Evolutionary conservation across 2,113 vertebrate genomes (phyloP), one percentile per base, ranked within the genome.

Genomic region (Pao palembangensis): DNA sequence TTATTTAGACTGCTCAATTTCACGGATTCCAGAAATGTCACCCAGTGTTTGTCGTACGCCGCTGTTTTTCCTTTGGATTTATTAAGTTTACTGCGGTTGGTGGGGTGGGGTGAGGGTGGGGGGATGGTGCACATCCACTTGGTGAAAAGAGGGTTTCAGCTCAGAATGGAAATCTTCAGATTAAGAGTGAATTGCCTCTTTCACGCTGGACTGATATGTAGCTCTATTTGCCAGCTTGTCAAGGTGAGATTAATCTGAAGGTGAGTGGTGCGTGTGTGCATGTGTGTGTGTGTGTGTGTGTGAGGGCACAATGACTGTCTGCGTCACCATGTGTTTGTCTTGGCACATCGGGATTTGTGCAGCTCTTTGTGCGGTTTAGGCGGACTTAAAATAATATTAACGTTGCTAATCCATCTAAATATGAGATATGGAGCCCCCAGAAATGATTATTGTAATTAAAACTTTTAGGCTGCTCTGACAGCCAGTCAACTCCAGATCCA

Each of bases 111-210:
- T 3, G 38, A 51, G 19, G 47, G 60, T 0, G 42, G 38, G 51
- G 19, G 23, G 60, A 1, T 17, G 20, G 52, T 23, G 43, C 52
- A 69, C 47, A 69, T 69, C 48, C 58, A 41, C 38, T n/a, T 23
- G 7, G 38, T 76, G 68, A 79, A 79, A 76, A 66, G 51, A 75
- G 54, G 46, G 61, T 76, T 76, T 59, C 61, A 56, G 54, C 57
- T 69, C 48, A 38, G 50, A 69, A 69, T 60, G 49, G 59, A 85
- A 81, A 81, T 75, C 65, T 61, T 61, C 23, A 79, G 80, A 83
- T 78, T 79, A 80, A 49, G 61, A 56, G 79, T 47, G 78, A 81
- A 78, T 68, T 73, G 72, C 82, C 57, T 25, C 74, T 73, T 78
- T 71, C 63, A 74, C 25, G 61, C 49, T 28, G 54, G 73, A 62